These are phyloP conservation scores for Caenorhabditis sp. DNA, from an alignment of 2,888 invertebrate genomes.

Conservation along the genomic window DNA sequence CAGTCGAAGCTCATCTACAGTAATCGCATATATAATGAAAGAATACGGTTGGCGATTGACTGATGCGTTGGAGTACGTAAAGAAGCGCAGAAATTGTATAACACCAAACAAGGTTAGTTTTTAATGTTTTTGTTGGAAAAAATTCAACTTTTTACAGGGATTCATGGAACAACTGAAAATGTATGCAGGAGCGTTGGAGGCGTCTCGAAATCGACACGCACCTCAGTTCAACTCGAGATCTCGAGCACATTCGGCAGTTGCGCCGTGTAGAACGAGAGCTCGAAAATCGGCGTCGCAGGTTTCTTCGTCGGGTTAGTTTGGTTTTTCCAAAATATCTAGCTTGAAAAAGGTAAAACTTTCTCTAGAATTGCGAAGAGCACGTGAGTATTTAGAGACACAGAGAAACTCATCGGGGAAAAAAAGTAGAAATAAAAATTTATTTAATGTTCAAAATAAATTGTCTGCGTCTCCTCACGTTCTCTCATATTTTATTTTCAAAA, in stretches of 20 bases:
- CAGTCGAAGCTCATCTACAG: slow-evolving; percentile 95
- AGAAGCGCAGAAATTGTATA: slow-evolving; percentile 87
- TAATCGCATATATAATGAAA: slow-evolving; percentile 76
- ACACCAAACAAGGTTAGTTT: slow-evolving; percentile 81
- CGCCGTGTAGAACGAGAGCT: background rate
- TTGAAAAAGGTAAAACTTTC: no score
- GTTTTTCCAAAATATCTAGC: background rate
- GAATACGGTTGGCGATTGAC: slow-evolving; percentile 71
- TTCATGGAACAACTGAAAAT: slow-evolving; percentile 92
- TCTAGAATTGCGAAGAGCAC: no score
- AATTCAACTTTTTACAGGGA: slow-evolving; percentile 76
- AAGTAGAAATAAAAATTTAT: no score
- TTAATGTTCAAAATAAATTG: no score
- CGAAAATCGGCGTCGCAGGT: background rate
- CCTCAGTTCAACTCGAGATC: slow-evolving; percentile 26
- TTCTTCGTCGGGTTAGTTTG: slow-evolving; percentile 2
- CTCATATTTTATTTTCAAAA: no score
- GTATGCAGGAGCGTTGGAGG: slow-evolving; percentile 93
- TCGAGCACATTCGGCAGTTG: slow-evolving; percentile 19
- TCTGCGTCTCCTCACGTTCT: no score
- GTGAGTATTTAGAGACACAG: no score
- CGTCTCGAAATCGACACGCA: slow-evolving; percentile 71
- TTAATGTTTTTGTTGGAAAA: no score
- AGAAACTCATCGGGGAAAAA: no score
- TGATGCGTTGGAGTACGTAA: slow-evolving; percentile 87